phyloP scores from a whole-genome alignment of 2,797 vertebrate species.

The Enteromius fasciolatus region DNA sequence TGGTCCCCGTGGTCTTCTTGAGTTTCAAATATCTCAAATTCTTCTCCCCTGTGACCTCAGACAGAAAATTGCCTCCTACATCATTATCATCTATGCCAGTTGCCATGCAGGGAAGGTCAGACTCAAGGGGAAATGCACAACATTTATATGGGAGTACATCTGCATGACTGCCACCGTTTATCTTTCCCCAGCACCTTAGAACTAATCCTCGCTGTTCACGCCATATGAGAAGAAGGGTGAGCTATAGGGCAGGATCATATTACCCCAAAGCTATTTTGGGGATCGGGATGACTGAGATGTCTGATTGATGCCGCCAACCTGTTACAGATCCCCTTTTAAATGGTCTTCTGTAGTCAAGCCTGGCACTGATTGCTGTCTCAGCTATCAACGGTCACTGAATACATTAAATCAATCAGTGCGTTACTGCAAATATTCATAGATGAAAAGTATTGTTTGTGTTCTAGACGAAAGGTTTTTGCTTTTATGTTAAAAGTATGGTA shows the following conservation, averaged over 20 bases:
- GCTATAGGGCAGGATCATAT: constrained; percentile 20
- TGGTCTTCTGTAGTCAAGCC: constrained; percentile 23
- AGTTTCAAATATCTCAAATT: constrained; percentile 29
- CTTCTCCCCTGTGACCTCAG: constrained; percentile 48
- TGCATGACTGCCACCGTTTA: constrained; percentile 39
- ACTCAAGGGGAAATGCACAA: constrained; percentile 40
- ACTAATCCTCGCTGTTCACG: constrained; percentile 34
- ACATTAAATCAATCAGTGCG: neutral
- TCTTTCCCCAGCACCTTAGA: constrained; percentile 42
- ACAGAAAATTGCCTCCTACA: constrained; percentile 64
- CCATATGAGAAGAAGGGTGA: constrained; percentile 26
- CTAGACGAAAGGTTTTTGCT: neutral
- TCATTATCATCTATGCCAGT: constrained; percentile 52
- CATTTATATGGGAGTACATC: constrained; percentile 29
- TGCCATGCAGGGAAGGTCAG: constrained; percentile 60
- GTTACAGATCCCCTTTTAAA: constrained; percentile 22
- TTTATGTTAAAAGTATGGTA: neutral
- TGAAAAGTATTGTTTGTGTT: neutral
- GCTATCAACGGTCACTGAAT: neutral
- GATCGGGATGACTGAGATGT: constrained; percentile 25
- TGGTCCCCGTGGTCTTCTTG: neutral
- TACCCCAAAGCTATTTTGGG: constrained; percentile 31
- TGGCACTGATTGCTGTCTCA: constrained; percentile 17
- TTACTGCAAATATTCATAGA: neutral
- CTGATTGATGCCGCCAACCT: constrained; percentile 23